Evolutionary conservation across 2,888 invertebrate species (phyloP).

Genomic region (Hoplodrina blanda): DNA sequence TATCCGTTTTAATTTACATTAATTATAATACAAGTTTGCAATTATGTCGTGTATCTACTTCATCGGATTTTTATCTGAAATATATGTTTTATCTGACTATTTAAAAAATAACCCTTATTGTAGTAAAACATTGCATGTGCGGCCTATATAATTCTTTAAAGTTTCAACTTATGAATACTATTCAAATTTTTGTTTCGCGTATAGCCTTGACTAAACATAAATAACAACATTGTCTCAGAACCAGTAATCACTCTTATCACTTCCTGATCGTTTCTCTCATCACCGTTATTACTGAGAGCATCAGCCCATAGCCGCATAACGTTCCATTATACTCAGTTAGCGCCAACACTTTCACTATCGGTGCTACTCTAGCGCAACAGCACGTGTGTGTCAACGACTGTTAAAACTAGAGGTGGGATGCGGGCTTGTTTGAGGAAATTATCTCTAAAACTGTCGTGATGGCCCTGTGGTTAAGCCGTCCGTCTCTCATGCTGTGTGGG

Average conservation of each 20-base stretch:
- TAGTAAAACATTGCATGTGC: too few species aligned
- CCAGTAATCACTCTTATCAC: not conserved
- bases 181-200: too few species aligned
- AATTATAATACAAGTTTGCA: too few species aligned
- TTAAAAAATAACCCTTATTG: too few species aligned
- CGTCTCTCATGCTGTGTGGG: too few species aligned
- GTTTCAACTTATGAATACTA: too few species aligned
- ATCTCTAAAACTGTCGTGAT: not conserved
- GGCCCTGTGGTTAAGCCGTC: too few species aligned
- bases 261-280: conserved; percentile 65
- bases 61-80: too few species aligned
- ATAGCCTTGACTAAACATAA: not conserved
- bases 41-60: too few species aligned
- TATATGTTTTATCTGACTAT: too few species aligned
- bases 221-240: conserved; percentile 1
- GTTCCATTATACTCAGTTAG: conserved; percentile 53
- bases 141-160: too few species aligned
- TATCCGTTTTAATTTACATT: too few species aligned
- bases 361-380: conserved; percentile 70
- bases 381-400: conserved; percentile 53
- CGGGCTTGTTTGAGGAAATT: not conserved
- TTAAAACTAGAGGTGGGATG: conserved; percentile 7
- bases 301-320: conserved; percentile 42
- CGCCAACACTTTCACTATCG: conserved; percentile 76
- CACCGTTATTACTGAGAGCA: conserved; percentile 54